phyloP scores from a whole-genome alignment of 2,797 vertebrate species.

The Gastrophryne carolinensis region DNA sequence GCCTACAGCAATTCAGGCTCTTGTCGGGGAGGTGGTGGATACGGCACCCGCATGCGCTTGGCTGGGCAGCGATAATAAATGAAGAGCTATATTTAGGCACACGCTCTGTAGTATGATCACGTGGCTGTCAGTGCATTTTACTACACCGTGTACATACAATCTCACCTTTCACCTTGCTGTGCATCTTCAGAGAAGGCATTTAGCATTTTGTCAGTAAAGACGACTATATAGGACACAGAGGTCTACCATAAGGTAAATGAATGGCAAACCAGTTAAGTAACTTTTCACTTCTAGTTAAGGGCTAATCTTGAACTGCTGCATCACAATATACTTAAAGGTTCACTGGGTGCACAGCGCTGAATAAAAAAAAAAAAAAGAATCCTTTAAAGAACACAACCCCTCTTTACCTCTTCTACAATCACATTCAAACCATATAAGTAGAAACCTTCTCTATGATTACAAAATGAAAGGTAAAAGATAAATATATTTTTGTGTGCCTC shows the following conservation, averaged over 20 bases:
- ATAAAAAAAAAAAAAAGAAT: no score
- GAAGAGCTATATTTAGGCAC: slow-evolving; percentile 65
- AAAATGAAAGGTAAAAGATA: no score
- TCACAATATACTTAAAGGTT: background rate
- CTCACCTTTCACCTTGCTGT: slow-evolving; percentile 50
- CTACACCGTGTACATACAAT: slow-evolving; percentile 54
- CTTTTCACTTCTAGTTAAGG: background rate
- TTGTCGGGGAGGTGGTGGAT: slow-evolving; percentile 17
- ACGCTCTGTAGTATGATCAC: slow-evolving; percentile 56
- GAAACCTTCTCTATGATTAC: no score
- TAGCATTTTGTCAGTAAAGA: slow-evolving; percentile 23
- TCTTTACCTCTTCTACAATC: no score
- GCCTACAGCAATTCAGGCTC: slow-evolving; percentile 41
- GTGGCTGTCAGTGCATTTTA: slow-evolving; percentile 56
- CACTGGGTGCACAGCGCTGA: background rate
- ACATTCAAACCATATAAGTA: no score
- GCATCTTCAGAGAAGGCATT: slow-evolving; percentile 30
- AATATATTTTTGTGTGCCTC: no score
- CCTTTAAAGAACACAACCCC: no score
- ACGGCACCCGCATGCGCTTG: slow-evolving; percentile 15
- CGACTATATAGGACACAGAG: slow-evolving; percentile 4
- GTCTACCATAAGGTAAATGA: slow-evolving; percentile 24
- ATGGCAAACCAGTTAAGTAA: slow-evolving; percentile 9
- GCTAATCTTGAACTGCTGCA: background rate
- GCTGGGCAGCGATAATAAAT: slow-evolving; percentile 58